Evolutionary conservation across 2,113 vertebrate species (phyloP).

Genomic region (Erythrolamprus reginae): DNA sequence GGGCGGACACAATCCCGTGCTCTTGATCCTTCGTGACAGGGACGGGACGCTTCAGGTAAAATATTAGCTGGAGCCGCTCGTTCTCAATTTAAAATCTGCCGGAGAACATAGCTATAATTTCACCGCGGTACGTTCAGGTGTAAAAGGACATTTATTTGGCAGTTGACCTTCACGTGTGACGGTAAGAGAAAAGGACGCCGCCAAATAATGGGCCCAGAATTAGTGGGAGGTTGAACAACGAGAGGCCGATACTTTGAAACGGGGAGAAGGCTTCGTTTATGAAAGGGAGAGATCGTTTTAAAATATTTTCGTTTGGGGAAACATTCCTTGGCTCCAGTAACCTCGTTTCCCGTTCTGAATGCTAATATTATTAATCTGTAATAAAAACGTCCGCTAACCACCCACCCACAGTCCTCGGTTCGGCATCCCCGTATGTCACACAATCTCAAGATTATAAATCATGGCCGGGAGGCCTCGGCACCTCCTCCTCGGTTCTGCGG

Average conservation of each 20-base stretch:
- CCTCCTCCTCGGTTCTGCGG: slow-evolving; percentile 63
- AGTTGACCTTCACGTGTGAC: background rate
- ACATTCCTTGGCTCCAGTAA: slow-evolving; percentile 54
- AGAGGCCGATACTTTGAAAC: slow-evolving; percentile 36
- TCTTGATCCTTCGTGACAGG: background rate
- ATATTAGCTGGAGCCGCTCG: background rate
- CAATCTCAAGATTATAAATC: slow-evolving; percentile 80
- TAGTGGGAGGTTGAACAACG: background rate
- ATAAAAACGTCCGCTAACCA: slow-evolving; percentile 69
- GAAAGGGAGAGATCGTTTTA: slow-evolving; percentile 46
- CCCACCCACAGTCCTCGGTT: slow-evolving; percentile 40
- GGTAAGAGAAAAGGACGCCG: background rate
- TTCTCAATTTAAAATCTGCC: background rate
- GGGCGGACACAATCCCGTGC: too few species aligned
- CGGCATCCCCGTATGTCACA: slow-evolving; percentile 68
- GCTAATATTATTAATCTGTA: slow-evolving; percentile 75
- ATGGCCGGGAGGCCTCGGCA: slow-evolving; percentile 60
- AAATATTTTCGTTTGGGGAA: slow-evolving; percentile 64
- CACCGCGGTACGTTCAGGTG: background rate
- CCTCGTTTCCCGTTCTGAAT: slow-evolving; percentile 54
- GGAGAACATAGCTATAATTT: background rate
- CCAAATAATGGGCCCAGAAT: slow-evolving; percentile 10
- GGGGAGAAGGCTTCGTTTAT: background rate
- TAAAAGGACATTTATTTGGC: background rate
- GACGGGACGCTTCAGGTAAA: background rate